A percentile compares a stretch with the other conserved stretches of the same genome.
Conservation (phyloP, 2,797 vertebrate species). For the Myripristis jacobus region DNA sequence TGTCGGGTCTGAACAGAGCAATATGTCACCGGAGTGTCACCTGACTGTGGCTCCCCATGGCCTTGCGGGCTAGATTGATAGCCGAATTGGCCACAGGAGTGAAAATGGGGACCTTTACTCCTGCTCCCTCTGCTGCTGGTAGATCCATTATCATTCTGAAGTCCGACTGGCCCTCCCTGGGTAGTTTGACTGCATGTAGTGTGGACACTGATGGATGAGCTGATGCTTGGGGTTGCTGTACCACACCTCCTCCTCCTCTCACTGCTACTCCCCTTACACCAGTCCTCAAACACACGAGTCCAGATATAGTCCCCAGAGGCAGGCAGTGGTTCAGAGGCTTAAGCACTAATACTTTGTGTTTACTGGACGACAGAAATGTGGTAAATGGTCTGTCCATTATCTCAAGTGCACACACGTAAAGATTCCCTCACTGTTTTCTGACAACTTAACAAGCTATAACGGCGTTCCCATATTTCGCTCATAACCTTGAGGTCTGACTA, state of each 20-base stretch:
- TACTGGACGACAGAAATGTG: constrained; percentile 15
- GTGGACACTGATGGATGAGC: constrained; percentile 79
- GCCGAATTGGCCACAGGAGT: constrained; percentile 73
- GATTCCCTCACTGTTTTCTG: constrained; percentile 14
- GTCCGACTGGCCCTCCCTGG: constrained; percentile 49
- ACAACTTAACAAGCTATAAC: not conserved
- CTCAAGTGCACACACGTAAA: constrained; percentile 1
- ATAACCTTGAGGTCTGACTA: constrained; percentile 34
- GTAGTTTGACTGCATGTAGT: constrained; percentile 57
- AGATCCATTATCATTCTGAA: constrained; percentile 75
- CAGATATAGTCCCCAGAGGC: constrained; percentile 23
- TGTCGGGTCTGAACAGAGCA: constrained; percentile 60
- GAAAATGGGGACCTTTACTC: constrained; percentile 77
- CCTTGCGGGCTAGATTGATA: constrained; percentile 81
- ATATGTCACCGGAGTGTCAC: constrained; percentile 77
- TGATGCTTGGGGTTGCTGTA: constrained; percentile 53
- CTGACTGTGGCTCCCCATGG: constrained; percentile 69
- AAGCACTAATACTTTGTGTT: constrained; percentile 9
- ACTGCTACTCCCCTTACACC: constrained; percentile 44
- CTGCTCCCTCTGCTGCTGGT: constrained; percentile 49
- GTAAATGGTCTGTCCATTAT: constrained; percentile 16
- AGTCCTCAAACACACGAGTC: constrained; percentile 41
- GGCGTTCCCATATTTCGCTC: not conserved
- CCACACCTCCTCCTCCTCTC: constrained; percentile 55
- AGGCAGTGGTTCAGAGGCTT: constrained; percentile 38